Percentiles rank a stretch among this genome's conserved stretches.
Evolutionary conservation across 2,888 invertebrate species (phyloP).

Genomic region (Danaus chrysippus): DNA sequence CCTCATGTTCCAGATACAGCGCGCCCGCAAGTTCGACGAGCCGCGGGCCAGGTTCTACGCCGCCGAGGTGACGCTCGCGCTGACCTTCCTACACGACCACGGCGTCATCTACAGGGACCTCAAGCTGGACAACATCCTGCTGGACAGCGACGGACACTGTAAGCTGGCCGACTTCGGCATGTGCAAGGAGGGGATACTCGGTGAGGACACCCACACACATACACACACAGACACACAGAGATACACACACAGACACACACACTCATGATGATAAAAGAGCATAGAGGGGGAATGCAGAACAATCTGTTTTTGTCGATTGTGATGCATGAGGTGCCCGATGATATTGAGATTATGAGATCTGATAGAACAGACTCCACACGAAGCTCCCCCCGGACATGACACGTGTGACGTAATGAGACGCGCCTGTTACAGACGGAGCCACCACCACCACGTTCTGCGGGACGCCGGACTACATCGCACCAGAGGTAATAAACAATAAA

Average conservation of each 20-base stretch:
- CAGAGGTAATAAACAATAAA: constrained; percentile 81
- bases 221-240: too few relatives aligned
- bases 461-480: constrained; percentile 99
- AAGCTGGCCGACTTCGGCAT: constrained; percentile 98
- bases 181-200: constrained; percentile 96
- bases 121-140: constrained; percentile 98
- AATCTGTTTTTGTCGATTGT: constrained; percentile 9
- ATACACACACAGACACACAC: neutral
- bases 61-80: constrained; percentile 97
- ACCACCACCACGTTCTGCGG: constrained; percentile 99
- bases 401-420: neutral
- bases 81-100: constrained; percentile 97
- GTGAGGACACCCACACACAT: constrained; percentile 37
- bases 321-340: constrained; percentile 37
- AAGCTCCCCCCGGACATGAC: neutral
- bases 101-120: constrained; percentile 99
- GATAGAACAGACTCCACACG: constrained; percentile 24
- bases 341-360: constrained; percentile 40
- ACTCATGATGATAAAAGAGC: neutral
- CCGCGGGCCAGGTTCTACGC: constrained; percentile 95
- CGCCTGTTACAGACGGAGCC: constrained; percentile 81
- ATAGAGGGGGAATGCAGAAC: constrained; percentile 7
- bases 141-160: constrained; percentile 97
- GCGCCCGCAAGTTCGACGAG: constrained; percentile 98
- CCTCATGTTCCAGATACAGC: constrained; percentile 99